A percentile compares a stretch with the other conserved stretches of the same genome.
These are phyloP conservation scores for Agrilus mali DNA, from an alignment of 2,888 invertebrate species.

Conservation along the genomic window DNA sequence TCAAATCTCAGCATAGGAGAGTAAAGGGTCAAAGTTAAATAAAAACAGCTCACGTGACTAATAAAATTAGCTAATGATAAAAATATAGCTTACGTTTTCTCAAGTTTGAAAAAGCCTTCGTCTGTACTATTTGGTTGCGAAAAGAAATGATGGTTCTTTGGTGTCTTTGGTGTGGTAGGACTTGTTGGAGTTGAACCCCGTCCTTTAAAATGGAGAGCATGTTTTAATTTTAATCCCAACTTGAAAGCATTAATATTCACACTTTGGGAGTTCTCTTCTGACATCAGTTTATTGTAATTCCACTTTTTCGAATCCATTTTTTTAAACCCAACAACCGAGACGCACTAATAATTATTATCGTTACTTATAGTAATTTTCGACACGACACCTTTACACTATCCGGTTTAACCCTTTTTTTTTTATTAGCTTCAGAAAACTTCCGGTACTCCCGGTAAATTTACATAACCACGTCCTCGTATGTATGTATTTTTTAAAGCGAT, in stretches of 20 bases:
- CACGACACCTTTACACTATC: neutral
- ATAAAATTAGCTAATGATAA: neutral
- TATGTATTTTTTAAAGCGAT: too few relatives aligned
- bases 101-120: too few relatives aligned
- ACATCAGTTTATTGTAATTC: constrained; percentile 15
- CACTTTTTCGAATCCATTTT: constrained; percentile 20
- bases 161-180: constrained; percentile 6
- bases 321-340: neutral
- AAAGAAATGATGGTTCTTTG: neutral
- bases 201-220: constrained; percentile 2
- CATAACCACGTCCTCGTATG: too few relatives aligned
- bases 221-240: too few relatives aligned
- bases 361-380: neutral
- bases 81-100: too few relatives aligned
- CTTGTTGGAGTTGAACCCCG: constrained; percentile 7
- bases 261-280: constrained; percentile 13
- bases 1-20: too few relatives aligned
- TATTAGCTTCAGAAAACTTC: too few relatives aligned
- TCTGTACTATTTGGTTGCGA: neutral
- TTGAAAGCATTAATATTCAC: constrained; percentile 11
- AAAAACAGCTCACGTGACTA: too few relatives aligned
- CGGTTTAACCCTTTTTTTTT: neutral
- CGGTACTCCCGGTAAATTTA: too few relatives aligned
- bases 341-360: neutral
- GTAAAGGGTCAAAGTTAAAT: too few relatives aligned